Evolutionary conservation across 2,113 vertebrate species (phyloP).

Genomic region (Ammospiza caudacuta): DNA sequence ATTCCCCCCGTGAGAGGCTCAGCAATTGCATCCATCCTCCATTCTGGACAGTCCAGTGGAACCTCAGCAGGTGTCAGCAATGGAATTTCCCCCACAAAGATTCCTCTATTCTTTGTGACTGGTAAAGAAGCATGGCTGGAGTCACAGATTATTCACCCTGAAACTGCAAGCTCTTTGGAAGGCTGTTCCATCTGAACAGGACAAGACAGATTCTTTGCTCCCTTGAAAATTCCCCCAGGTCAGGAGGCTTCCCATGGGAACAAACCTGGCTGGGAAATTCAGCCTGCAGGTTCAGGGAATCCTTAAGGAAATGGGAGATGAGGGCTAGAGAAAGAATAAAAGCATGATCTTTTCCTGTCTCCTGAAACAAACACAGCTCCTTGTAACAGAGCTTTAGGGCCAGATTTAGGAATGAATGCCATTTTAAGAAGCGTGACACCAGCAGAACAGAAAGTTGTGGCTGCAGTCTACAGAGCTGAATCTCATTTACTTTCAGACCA

Average conservation of each 20-base stretch:
- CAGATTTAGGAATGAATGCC: neutral
- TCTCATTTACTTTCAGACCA: conserved; percentile 28
- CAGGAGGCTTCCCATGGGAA: neutral
- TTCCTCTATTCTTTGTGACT: neutral
- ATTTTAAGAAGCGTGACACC: neutral
- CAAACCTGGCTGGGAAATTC: neutral
- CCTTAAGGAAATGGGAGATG: neutral
- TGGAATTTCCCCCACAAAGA: neutral
- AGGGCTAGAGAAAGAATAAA: neutral
- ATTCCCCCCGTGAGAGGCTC: accelerated
- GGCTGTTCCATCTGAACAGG: neutral
- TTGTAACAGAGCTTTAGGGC: neutral
- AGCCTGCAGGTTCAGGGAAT: neutral
- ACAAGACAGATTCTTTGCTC: neutral
- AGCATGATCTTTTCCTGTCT: neutral
- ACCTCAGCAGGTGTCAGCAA: accelerated
- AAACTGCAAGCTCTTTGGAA: neutral
- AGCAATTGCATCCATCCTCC: accelerated
- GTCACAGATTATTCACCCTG: neutral
- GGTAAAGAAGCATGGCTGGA: neutral
- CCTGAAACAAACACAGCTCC: neutral
- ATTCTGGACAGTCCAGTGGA: neutral
- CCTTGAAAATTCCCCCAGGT: neutral
- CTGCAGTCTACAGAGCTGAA: neutral
- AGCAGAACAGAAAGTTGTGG: conserved; percentile 6